Base-by-base conservation (phyloP, 2,888 invertebrate species). In the Orchestes rusci region DNA sequence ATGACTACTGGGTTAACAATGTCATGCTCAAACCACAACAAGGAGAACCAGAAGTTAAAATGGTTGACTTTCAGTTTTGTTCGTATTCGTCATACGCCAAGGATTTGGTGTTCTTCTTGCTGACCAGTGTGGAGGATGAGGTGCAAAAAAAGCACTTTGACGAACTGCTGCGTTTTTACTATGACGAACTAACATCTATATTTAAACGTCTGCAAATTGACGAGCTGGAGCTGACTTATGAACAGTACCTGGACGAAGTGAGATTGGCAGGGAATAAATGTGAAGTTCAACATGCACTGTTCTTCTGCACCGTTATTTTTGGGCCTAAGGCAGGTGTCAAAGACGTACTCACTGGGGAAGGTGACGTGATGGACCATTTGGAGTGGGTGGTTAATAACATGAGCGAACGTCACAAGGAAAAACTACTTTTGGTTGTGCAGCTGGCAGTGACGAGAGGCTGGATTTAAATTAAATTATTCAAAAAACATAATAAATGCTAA, bases 1-100 rank as follows among this genome's bases (percentile, higher is more conserved):
- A 13, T 16, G 48, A 48, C 19, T 39, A 29, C 16, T 48, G 48
- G 48, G 31, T 43, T 2, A 48, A 48, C 28, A 48, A 48, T 16
- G 15, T 48, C 3, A 48, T 48, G 48, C 15, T 48, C 3, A 17
- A 15, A 27, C 27, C 41, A n/a, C 10, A 31, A 2, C 16, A 15
- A n/a, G 2, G 13, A 2, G n/a, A n/a, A n/a, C n/a, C n/a, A n/a
- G n/a, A n/a, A n/a, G 30, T 40, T 5, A 46, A 46, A 32, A 20
- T 46, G 2, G 28, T 48, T 2, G 48, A 48, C 32, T 48, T 48
- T 31, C 48, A 48, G 27, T 23, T 44, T 18, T 31, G 28, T 10
- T 8, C 12, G 2, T 44, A 48, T 16, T 10, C 17, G 3, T 44
- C 39, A 2, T 48, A 29, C 16, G 36, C 40, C 2, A 19, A 13